A percentile compares a stretch with the other conserved stretches of the same genome.
These are phyloP conservation scores for Lineus longissimus DNA, from an alignment of 1,140 invertebrate species.

Conservation along the genomic window DNA sequence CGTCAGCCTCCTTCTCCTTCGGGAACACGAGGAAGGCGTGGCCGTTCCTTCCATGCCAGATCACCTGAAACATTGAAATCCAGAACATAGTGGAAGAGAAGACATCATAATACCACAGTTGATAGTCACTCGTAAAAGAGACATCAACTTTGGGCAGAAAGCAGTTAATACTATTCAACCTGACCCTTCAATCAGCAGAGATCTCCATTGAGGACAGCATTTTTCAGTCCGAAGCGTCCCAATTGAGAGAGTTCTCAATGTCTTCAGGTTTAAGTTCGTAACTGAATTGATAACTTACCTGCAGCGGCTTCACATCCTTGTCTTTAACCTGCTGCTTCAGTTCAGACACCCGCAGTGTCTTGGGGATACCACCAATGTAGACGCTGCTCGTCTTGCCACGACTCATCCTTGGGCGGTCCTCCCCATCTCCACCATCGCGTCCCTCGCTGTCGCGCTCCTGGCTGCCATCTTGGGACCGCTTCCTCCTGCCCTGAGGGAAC, in stretches of 20 bases:
- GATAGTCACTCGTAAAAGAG: no score
- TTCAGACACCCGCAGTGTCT: constrained; percentile 36
- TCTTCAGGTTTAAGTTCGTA: no score
- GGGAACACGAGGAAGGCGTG: constrained; percentile 42
- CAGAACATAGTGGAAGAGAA: no score
- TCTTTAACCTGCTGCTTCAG: constrained; percentile 37
- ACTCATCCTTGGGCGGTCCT: constrained; percentile 11
- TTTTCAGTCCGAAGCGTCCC: no score
- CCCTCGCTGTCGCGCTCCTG: constrained; percentile 12
- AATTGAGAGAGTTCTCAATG: no score
- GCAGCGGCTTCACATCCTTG: constrained; percentile 37
- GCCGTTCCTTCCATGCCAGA: constrained; percentile 38
- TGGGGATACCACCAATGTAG: constrained; percentile 39
- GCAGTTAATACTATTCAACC: no score
- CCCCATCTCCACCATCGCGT: constrained; percentile 16
- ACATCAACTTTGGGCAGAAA: no score
- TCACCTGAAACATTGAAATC: no score
- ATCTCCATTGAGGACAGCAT: no score
- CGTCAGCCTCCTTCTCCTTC: constrained; percentile 29
- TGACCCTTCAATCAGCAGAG: no score
- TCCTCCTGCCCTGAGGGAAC: constrained; percentile 11
- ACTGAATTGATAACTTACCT: no score
- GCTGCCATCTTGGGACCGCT: neutral
- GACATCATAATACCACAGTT: no score
- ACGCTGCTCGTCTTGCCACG: constrained; percentile 22